These are phyloP conservation scores for Nymphicus hollandicus DNA, from an alignment of 2,113 vertebrate genomes.

Conservation along the genomic window DNA sequence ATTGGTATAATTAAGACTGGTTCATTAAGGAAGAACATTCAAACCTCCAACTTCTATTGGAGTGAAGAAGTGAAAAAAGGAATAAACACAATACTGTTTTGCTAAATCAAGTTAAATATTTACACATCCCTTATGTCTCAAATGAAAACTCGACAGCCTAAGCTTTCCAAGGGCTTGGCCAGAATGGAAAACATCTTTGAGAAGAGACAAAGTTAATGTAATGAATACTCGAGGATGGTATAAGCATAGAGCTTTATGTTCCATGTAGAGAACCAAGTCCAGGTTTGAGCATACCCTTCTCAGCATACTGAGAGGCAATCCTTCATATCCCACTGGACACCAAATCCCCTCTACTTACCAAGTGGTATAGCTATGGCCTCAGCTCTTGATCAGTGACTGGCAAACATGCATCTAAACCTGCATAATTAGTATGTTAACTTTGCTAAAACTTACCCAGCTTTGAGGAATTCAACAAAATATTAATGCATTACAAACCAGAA, in stretches of 20 bases:
- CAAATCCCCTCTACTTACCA: no score
- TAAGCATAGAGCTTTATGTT: background rate
- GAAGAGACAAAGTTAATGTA: background rate
- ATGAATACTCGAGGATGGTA: background rate
- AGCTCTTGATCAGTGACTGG: background rate
- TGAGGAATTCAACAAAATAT: background rate
- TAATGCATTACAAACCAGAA: background rate
- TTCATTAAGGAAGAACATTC: background rate
- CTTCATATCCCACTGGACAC: background rate
- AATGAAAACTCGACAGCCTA: background rate
- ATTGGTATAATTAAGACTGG: background rate
- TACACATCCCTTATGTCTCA: background rate
- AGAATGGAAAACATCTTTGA: background rate
- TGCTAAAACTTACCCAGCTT: background rate
- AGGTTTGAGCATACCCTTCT: background rate
- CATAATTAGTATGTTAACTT: background rate
- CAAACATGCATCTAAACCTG: background rate
- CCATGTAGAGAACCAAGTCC: background rate
- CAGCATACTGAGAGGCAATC: background rate
- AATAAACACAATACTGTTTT: background rate
- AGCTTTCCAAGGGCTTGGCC: background rate
- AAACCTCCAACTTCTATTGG: background rate
- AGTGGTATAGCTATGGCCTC: background rate
- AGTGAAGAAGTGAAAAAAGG: background rate
- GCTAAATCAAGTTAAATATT: background rate